Percentiles rank a stretch among this genome's conserved stretches.
These are phyloP conservation scores for Cyprinella venusta DNA, from an alignment of 2,797 vertebrate species.

Conservation along the genomic window DNA sequence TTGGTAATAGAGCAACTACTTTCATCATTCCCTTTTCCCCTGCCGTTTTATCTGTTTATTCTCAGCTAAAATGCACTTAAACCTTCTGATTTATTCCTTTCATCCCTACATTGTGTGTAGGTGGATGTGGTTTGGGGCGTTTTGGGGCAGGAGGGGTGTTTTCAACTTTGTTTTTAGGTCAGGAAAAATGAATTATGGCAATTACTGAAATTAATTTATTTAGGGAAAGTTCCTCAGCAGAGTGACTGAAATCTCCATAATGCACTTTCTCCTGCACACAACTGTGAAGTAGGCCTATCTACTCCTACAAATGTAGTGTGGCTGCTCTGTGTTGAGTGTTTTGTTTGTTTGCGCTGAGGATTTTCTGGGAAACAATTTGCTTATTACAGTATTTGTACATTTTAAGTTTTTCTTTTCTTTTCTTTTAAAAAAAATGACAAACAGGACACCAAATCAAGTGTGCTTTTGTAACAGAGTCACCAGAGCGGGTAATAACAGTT, in stretches of 20 bases:
- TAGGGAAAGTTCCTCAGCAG: conserved; percentile 2
- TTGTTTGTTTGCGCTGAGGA: background rate
- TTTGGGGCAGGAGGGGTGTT: background rate
- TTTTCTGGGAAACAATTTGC: background rate
- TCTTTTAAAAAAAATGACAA: background rate
- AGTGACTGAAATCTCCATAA: background rate
- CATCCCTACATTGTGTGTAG: conserved; percentile 40
- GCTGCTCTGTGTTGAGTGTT: conserved; percentile 14
- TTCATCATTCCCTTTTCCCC: conserved; percentile 60
- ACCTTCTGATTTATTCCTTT: conserved; percentile 53
- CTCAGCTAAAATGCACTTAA: conserved; percentile 48
- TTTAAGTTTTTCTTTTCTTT: background rate
- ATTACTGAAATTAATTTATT: conserved; percentile 34
- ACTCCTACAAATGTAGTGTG: background rate
- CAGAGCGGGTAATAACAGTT: background rate
- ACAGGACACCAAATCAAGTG: background rate
- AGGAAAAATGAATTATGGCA: conserved; percentile 37
- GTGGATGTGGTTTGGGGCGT: background rate
- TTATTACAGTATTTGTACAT: background rate
- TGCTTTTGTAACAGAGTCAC: background rate
- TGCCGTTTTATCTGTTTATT: conserved; percentile 58
- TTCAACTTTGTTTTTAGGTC: conserved; percentile 39
- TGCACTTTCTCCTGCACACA: conserved; percentile 1
- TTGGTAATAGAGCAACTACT: conserved; percentile 57
- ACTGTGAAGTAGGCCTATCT: background rate